Percentiles rank a stretch among this genome's conserved stretches.
Conservation (phyloP, 2,797 vertebrate genomes). For the Carapus acus region DNA sequence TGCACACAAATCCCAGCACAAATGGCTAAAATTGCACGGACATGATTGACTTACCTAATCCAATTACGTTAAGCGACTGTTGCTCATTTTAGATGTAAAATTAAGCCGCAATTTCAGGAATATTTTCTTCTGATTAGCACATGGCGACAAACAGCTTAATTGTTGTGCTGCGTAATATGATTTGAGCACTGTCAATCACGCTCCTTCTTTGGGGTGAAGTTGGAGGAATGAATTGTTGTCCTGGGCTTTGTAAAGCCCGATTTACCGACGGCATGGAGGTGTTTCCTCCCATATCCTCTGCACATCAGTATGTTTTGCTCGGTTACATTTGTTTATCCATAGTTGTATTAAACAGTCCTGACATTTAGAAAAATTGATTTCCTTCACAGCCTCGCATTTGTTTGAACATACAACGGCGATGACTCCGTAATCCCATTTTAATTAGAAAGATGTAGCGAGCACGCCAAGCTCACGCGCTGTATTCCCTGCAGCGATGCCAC, state of each 20-base stretch:
- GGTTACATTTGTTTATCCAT: constrained; percentile 60
- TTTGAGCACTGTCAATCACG: constrained; percentile 49
- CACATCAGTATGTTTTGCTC: constrained; percentile 40
- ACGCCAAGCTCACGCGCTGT: constrained; percentile 65
- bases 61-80: constrained; percentile 62
- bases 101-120: constrained; percentile 68
- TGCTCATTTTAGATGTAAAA: constrained; percentile 66
- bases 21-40: constrained; percentile 34
- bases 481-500: constrained; percentile 89
- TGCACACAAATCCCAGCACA: too few species aligned
- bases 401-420: constrained; percentile 82
- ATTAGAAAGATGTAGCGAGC: constrained; percentile 90
- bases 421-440: constrained; percentile 94
- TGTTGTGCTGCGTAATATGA: constrained; percentile 56
- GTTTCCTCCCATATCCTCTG: constrained; percentile 13
- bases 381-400: constrained; percentile 76
- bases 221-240: constrained; percentile 13
- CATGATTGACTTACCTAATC: constrained; percentile 66
- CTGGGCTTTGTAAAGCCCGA: constrained; percentile 21
- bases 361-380: constrained; percentile 88
- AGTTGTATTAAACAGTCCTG: constrained; percentile 76
- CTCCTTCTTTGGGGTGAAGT: constrained; percentile 23
- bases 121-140: constrained; percentile 63
- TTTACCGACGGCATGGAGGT: constrained; percentile 22
- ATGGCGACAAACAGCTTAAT: constrained; percentile 56